Evolutionary conservation across 1,140 invertebrate genomes (phyloP).

Genomic region (Rhagoletis zephyria): DNA sequence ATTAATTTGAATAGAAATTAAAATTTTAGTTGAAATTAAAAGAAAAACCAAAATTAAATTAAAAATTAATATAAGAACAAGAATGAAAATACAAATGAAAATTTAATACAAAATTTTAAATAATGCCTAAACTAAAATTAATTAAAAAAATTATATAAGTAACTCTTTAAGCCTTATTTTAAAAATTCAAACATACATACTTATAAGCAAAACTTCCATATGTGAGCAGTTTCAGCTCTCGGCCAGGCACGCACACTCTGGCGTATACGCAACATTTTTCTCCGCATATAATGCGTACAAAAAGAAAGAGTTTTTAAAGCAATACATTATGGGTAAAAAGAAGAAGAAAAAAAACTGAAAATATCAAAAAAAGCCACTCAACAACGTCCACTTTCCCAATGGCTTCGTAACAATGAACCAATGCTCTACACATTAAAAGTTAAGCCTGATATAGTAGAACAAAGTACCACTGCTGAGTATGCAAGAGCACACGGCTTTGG

Average conservation of each 20-base stretch:
- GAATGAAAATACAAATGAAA: no score
- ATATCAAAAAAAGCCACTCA: not conserved
- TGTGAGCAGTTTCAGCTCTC: not conserved
- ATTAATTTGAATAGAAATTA: no score
- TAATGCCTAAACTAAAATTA: no score
- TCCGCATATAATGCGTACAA: not conserved
- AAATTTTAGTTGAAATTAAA: no score
- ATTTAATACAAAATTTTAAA: no score
- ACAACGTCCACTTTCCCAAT: not conserved
- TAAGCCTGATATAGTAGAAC: slow-evolving; percentile 31
- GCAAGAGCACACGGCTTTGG: not conserved
- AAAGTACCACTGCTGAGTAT: not conserved
- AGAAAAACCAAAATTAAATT: no score
- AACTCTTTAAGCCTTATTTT: no score
- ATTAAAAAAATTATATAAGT: no score
- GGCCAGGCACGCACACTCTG: not conserved
- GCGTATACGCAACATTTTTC: slow-evolving; percentile 36
- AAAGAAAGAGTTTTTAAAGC: not conserved
- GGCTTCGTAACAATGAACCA: not conserved
- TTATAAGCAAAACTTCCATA: not conserved
- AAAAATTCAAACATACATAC: no score
- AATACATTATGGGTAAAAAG: not conserved
- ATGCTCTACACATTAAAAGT: slow-evolving; percentile 31
- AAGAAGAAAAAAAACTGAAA: not conserved
- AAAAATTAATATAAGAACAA: no score